Evolutionary conservation across 1,140 invertebrate genomes (phyloP).

Genomic region (Lepidurus packardi): DNA sequence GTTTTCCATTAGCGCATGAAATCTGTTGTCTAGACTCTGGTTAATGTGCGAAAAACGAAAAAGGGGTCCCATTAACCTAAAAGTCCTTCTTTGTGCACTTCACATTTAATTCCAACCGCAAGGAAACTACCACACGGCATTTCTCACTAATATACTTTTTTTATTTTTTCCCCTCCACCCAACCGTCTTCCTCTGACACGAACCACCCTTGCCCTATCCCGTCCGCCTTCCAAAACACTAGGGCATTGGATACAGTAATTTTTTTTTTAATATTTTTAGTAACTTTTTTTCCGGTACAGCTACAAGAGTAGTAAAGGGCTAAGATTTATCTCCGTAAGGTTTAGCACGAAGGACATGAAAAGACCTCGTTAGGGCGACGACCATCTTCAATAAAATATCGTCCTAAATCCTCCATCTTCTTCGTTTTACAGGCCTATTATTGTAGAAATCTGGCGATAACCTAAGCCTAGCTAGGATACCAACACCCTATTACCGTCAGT

Average conservation of each 20-base stretch:
- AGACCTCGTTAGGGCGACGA: conserved; percentile 5
- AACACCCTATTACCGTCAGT: conserved; percentile 8
- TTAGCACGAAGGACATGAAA: conserved; percentile 12
- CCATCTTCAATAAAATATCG: not conserved
- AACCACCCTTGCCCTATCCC: not conserved
- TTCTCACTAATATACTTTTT: not conserved
- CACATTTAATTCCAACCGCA: not conserved
- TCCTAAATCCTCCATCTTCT: not conserved
- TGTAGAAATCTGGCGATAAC: not conserved
- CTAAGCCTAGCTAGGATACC: conserved; percentile 13
- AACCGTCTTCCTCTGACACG: not conserved
- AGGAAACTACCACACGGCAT: not conserved
- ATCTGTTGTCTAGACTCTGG: conserved; percentile 10
- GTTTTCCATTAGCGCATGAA: not conserved
- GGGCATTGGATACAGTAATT: not conserved
- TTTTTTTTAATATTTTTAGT: too few species aligned
- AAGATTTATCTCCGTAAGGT: not conserved
- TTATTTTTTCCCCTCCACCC: not conserved
- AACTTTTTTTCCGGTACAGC: too few species aligned
- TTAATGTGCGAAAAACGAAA: not conserved
- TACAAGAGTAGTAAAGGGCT: not conserved
- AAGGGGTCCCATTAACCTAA: not conserved
- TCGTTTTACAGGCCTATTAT: not conserved
- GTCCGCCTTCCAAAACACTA: not conserved
- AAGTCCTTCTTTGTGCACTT: not conserved